Evolutionary conservation across 2,888 invertebrate species (phyloP).

Genomic region (Leptopilina syphax): DNA sequence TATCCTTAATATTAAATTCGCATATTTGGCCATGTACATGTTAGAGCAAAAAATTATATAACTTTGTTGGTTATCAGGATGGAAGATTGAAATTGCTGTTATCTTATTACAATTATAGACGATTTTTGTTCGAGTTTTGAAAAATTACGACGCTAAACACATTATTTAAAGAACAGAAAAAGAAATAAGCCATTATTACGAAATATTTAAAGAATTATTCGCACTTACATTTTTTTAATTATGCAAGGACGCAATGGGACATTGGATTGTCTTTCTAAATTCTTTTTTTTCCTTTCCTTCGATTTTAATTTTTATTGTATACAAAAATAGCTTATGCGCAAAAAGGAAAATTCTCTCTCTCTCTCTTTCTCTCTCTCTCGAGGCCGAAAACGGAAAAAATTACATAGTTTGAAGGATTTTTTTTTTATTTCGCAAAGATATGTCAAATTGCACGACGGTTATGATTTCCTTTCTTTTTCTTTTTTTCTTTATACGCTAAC

Average conservation of each 20-base stretch:
- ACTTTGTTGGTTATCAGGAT: slow-evolving; percentile 34
- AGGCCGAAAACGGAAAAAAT: slow-evolving; percentile 10
- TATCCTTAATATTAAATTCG: slow-evolving; percentile 15
- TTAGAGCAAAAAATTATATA: slow-evolving; percentile 39
- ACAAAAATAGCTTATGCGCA: background rate
- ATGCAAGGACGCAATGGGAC: slow-evolving; percentile 68
- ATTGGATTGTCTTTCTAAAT: slow-evolving; percentile 68
- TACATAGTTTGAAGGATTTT: background rate
- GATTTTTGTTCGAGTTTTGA: slow-evolving; percentile 17
- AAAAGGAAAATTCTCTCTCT: slow-evolving; percentile 1
- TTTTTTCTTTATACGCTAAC: background rate
- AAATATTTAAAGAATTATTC: slow-evolving; percentile 22
- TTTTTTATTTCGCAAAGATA: background rate
- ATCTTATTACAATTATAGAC: slow-evolving; percentile 1
- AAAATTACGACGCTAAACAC: slow-evolving; percentile 34
- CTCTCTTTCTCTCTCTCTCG: background rate
- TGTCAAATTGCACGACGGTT: slow-evolving; percentile 13
- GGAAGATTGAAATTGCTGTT: slow-evolving; percentile 45
- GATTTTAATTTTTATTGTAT: slow-evolving; percentile 46
- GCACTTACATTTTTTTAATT: slow-evolving; percentile 45
- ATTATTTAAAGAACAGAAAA: background rate
- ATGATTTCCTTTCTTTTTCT: background rate
- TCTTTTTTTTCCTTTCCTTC: slow-evolving; percentile 48
- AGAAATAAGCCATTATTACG: slow-evolving; percentile 37
- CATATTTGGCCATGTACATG: slow-evolving; percentile 32